Evolutionary conservation across 2,113 vertebrate species (phyloP).

Genomic region (Macaca fascicularis): T2T-MFA8v1.1 NC_088394.1:74939501-74940000

Average conservation of each 20-base stretch:
- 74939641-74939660: background rate
- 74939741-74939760: too few relatives aligned
- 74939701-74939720: too few relatives aligned
- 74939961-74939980: background rate
- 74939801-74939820: too few relatives aligned
- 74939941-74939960: background rate
- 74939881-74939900: background rate
- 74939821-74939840: too few relatives aligned
- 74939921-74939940: background rate
- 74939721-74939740: too few relatives aligned
- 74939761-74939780: too few relatives aligned
- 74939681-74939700: background rate
- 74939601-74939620: background rate
- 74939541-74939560: background rate
- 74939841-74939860: too few relatives aligned
- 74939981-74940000: background rate
- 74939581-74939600: background rate
- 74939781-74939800: too few relatives aligned
- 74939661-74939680: background rate
- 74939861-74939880: background rate
- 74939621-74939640: too few relatives aligned
- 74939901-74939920: background rate
- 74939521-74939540: rapidly evolving
- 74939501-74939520: rapidly evolving
- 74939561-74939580: background rate